Percentiles rank a stretch among this genome's conserved stretches.
These are phyloP conservation scores for Habroteleia sp. DNA, from an alignment of 2,888 invertebrate species.

Conservation along the genomic window DNA sequence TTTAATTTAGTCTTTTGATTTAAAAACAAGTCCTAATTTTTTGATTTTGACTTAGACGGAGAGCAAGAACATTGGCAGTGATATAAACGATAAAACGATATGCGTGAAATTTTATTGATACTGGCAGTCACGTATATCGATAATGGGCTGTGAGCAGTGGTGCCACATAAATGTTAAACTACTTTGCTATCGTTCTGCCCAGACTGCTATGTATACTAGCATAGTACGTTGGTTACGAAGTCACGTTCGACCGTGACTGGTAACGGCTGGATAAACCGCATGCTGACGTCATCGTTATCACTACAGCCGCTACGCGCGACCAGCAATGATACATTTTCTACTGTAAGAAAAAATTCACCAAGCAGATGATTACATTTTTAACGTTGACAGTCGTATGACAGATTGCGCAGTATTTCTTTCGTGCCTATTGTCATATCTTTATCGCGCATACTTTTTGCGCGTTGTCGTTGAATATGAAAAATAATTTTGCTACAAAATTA, in stretches of 20 bases:
- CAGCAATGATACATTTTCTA: constrained; percentile 39
- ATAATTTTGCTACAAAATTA: no score
- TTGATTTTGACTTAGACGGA: no score
- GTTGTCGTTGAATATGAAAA: background rate
- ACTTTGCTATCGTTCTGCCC: constrained; percentile 46
- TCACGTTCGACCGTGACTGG: constrained; percentile 60
- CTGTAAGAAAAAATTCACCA: constrained; percentile 28
- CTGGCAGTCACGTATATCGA: constrained; percentile 37
- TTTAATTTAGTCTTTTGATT: no score
- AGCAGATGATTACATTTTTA: constrained; percentile 36
- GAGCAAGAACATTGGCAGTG: constrained; percentile 15
- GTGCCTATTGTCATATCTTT: constrained; percentile 9
- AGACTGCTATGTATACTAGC: constrained; percentile 24
- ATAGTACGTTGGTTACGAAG: constrained; percentile 57
- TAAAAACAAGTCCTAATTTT: no score
- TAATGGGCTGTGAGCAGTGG: constrained; percentile 30
- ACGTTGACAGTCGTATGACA: constrained; percentile 20
- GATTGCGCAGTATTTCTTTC: constrained; percentile 22
- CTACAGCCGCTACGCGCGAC: constrained; percentile 38
- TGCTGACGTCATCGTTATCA: constrained; percentile 58
- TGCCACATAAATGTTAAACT: constrained; percentile 51
- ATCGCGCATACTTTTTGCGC: background rate
- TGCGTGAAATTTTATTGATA: constrained; percentile 34
- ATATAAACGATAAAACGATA: constrained; percentile 9
- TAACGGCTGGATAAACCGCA: constrained; percentile 43